Evolutionary conservation across 2,797 vertebrate species (phyloP).

Genomic region (Gallirallus australis): DNA sequence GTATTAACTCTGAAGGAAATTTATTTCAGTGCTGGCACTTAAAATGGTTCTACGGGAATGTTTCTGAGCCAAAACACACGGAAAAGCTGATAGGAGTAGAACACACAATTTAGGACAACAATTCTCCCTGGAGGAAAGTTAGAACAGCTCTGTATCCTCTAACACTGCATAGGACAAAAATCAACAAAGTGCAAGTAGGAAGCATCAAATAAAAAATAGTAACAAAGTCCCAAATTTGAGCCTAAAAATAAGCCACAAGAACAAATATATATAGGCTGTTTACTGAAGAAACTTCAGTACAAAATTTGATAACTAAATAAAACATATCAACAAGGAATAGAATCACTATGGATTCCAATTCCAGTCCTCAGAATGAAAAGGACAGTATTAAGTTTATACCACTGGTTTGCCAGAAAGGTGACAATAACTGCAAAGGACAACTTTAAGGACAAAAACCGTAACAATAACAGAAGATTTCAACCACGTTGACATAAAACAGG

Average conservation of each 20-base stretch:
- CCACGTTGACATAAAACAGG: background rate
- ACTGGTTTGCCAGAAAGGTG: background rate
- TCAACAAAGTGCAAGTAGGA: background rate
- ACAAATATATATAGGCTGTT: background rate
- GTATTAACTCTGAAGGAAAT: slow-evolving; percentile 3
- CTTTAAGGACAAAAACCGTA: background rate
- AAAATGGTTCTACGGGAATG: background rate
- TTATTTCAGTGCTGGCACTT: slow-evolving; percentile 3
- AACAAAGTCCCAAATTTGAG: background rate
- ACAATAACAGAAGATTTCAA: background rate
- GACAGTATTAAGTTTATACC: background rate
- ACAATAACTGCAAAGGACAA: background rate
- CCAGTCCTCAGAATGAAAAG: background rate
- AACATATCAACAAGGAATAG: background rate
- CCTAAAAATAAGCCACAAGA: background rate
- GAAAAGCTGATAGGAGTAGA: background rate
- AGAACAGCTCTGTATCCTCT: background rate
- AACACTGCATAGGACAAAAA: background rate
- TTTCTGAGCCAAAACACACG: background rate
- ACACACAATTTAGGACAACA: background rate
- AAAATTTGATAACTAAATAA: background rate
- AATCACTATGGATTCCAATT: background rate
- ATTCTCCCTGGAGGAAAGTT: background rate
- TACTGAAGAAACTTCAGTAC: background rate
- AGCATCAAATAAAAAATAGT: background rate